A percentile compares a stretch with the other conserved stretches of the same genome.
Conservation (phyloP, 2,888 invertebrate genomes). For the Bhutanitis thaidina region DNA sequence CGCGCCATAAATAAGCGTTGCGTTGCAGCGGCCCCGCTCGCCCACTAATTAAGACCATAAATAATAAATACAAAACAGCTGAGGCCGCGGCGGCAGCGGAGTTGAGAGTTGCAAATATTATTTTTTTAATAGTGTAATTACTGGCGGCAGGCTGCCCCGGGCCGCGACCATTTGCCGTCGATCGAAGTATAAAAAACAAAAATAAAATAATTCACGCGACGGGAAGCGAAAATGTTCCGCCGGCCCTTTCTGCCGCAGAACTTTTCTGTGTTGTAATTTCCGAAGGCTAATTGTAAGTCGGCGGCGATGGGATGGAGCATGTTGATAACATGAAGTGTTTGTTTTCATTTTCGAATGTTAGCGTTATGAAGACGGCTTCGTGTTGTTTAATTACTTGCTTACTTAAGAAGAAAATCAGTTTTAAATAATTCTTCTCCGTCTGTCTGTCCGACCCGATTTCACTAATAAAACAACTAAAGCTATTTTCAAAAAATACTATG, state of each 20-base stretch:
- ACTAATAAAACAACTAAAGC: no score
- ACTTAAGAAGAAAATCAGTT: no score
- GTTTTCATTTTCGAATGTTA: no score
- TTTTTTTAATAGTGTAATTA: constrained; percentile 53
- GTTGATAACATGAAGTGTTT: no score
- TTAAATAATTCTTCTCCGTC: no score
- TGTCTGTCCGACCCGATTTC: no score
- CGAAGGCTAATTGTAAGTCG: no score
- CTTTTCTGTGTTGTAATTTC: background rate
- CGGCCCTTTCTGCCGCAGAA: background rate
- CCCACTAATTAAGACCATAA: constrained; percentile 46
- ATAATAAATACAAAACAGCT: constrained; percentile 40
- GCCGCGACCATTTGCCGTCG: constrained; percentile 19
- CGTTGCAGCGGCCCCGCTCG: constrained; percentile 27
- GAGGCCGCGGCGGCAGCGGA: constrained; percentile 28
- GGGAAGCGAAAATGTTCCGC: background rate
- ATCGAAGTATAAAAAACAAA: constrained; percentile 1
- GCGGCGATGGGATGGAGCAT: no score
- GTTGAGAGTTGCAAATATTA: constrained; percentile 40
- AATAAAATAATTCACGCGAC: background rate
- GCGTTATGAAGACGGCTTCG: no score
- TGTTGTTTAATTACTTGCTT: no score
- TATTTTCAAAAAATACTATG: no score
- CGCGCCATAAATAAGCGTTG: constrained; percentile 20
- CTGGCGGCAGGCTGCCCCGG: constrained; percentile 29